Evolutionary conservation across 2,888 invertebrate genomes (phyloP).

Genomic region (Conistra vaccinii): DNA sequence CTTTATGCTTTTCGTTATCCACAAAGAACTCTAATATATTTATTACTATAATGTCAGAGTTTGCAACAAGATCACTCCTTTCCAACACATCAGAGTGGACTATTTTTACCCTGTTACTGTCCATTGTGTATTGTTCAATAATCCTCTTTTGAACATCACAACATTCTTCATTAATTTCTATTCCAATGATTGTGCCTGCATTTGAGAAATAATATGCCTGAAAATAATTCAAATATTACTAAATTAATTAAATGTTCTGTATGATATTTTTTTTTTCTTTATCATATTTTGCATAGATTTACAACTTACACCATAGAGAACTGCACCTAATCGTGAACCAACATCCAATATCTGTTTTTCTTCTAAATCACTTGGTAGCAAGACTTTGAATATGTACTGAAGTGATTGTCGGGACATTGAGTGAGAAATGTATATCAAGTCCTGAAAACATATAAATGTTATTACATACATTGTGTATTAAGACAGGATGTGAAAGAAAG

Average conservation of each 20-base stretch:
- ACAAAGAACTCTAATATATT: conserved; percentile 94
- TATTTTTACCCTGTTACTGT: conserved; percentile 88
- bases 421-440: conserved; percentile 91
- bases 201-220: conserved; percentile 92
- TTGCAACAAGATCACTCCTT: conserved; percentile 87
- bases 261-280: neutral
- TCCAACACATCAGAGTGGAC: conserved; percentile 91
- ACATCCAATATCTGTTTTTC: conserved; percentile 92
- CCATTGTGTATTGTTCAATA: conserved; percentile 88
- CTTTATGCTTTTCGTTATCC: conserved; percentile 89
- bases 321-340: conserved; percentile 93
- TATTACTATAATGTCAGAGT: conserved; percentile 92
- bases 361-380: conserved; percentile 91
- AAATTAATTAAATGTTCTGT: neutral
- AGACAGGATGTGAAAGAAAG: conserved; percentile 35
- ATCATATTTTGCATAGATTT: neutral
- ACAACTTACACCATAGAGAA: conserved; percentile 92
- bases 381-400: conserved; percentile 91
- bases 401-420: conserved; percentile 91
- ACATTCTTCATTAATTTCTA: conserved; percentile 93
- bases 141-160: conserved; percentile 91
- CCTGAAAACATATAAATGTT: conserved; percentile 75
- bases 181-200: conserved; percentile 91
- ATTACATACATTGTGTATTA: neutral
- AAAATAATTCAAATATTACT: conserved; percentile 56